Conservation (phyloP, 2,888 invertebrate species). For the Sabatieria punctata region DNA sequence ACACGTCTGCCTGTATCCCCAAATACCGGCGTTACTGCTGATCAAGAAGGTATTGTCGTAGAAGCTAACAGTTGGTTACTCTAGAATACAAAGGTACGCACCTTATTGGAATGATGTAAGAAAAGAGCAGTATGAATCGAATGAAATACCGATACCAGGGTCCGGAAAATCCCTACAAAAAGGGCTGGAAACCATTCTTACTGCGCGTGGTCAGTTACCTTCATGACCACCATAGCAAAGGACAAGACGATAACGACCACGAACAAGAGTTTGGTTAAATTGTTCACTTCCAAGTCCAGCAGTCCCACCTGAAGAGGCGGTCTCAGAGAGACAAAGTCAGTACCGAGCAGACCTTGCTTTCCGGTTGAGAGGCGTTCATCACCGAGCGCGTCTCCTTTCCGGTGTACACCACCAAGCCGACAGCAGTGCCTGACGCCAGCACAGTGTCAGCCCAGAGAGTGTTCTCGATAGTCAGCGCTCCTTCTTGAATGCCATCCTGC, state of each 20-base stretch:
- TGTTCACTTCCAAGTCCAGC: slow-evolving; percentile 86
- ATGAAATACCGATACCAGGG: slow-evolving; percentile 94
- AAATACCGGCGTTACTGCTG: background rate
- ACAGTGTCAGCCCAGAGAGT: slow-evolving; percentile 98
- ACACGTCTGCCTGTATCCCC: no score
- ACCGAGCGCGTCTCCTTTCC: slow-evolving; percentile 89
- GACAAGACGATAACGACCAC: slow-evolving; percentile 73
- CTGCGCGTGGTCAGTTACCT: slow-evolving; percentile 35
- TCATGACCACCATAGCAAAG: slow-evolving; percentile 81
- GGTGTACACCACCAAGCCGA: slow-evolving; percentile 87
- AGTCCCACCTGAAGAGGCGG: slow-evolving; percentile 46
- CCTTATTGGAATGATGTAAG: slow-evolving; percentile 96
- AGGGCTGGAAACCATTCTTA: background rate
- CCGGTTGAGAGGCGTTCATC: slow-evolving; percentile 92
- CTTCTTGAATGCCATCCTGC: slow-evolving; percentile 45
- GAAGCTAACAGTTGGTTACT: no score
- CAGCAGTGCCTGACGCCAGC: slow-evolving; percentile 74
- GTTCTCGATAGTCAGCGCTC: slow-evolving; percentile 81
- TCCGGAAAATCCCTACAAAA: slow-evolving; percentile 59
- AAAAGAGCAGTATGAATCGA: slow-evolving; percentile 85
- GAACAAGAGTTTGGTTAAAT: slow-evolving; percentile 83
- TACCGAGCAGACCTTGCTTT: slow-evolving; percentile 58
- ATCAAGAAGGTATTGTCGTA: background rate
- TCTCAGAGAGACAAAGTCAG: background rate
- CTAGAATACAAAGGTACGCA: slow-evolving; percentile 35